Evolutionary conservation across 2,888 invertebrate species (phyloP).

Genomic region (Oscheius myriophilus): DNA sequence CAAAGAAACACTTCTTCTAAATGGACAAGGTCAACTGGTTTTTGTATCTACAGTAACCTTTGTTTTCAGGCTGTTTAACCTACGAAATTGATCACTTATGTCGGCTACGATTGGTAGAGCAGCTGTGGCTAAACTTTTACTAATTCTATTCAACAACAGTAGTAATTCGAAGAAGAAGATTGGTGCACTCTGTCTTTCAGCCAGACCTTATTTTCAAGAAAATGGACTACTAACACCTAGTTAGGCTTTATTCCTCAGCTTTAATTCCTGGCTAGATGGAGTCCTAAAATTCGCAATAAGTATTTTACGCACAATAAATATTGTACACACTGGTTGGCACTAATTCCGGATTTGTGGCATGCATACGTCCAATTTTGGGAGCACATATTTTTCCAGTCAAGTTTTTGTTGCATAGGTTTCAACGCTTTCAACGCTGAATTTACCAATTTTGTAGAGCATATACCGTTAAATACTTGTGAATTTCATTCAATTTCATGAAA

Average conservation of each 20-base stretch:
- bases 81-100: conserved; percentile 37
- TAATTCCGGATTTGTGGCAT: no score
- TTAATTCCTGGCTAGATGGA: neutral
- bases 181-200: neutral
- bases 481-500: no score
- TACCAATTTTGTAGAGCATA: no score
- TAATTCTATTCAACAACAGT: neutral
- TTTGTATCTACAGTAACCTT: neutral
- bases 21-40: conserved; percentile 40
- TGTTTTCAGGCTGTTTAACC: conserved; percentile 33
- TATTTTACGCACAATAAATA: neutral
- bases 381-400: no score
- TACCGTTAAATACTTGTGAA: no score
- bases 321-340: no score
- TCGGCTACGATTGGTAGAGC: conserved; percentile 30
- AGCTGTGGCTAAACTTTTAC: conserved; percentile 41
- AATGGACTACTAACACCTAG: neutral
- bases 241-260: neutral
- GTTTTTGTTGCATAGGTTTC: no score
- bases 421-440: no score
- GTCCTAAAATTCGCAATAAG: neutral
- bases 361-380: no score
- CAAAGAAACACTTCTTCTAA: conserved; percentile 30
- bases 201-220: neutral
- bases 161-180: neutral